These are phyloP conservation scores for Hyposoter didymator DNA, from an alignment of 2,888 invertebrate species.

Conservation along the genomic window DNA sequence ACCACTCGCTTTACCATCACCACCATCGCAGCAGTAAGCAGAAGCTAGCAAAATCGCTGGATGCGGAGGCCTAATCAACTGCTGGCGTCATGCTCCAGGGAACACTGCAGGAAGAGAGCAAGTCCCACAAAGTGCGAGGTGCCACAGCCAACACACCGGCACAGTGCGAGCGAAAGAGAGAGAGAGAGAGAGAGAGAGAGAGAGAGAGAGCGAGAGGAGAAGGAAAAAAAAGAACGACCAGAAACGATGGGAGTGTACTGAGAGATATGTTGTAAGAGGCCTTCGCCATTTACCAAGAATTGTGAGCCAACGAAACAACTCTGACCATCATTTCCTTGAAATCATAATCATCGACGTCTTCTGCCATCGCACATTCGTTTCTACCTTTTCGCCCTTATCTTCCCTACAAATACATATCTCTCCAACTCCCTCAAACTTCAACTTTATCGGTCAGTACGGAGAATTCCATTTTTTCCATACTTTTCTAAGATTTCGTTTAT, in stretches of 20 bases:
- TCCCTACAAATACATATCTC: slow-evolving; percentile 2
- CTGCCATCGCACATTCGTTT: background rate
- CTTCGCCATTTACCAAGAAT: slow-evolving; percentile 64
- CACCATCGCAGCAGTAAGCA: slow-evolving; percentile 64
- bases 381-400: slow-evolving; percentile 8
- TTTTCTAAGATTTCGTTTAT: background rate
- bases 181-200: no score
- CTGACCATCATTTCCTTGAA: slow-evolving; percentile 58
- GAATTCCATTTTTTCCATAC: background rate
- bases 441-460: background rate
- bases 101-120: slow-evolving; percentile 72
- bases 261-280: slow-evolving; percentile 55
- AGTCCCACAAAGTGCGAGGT: slow-evolving; percentile 69
- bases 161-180: no score
- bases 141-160: slow-evolving; percentile 54
- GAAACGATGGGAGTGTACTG: slow-evolving; percentile 27
- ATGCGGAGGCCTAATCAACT: slow-evolving; percentile 82
- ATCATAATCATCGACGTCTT: slow-evolving; percentile 54
- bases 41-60: slow-evolving; percentile 71
- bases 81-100: slow-evolving; percentile 82
- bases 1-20: slow-evolving; percentile 31
- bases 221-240: slow-evolving; percentile 26
- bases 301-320: slow-evolving; percentile 55
- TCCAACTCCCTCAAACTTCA: background rate
- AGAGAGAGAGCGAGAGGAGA: slow-evolving; percentile 33